Evolutionary conservation across 2,888 invertebrate genomes (phyloP).

Genomic region (Cotesia congregata): DNA sequence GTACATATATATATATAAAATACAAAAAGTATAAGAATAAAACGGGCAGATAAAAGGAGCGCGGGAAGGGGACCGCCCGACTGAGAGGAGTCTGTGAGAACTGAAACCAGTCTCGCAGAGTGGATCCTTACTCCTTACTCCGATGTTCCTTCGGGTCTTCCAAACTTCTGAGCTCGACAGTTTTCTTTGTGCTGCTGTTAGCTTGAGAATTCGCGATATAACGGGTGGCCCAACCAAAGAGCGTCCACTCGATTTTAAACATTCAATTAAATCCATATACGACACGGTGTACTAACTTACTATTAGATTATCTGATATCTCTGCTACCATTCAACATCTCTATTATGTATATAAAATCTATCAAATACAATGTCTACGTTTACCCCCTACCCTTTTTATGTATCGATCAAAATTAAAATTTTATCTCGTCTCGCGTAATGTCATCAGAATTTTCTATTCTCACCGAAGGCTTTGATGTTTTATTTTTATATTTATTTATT

Average conservation of each 20-base stretch:
- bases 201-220: conserved; percentile 45
- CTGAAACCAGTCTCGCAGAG: conserved; percentile 53
- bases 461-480: conserved; percentile 28
- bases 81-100: conserved; percentile 51
- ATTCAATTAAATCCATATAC: neutral
- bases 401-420: neutral
- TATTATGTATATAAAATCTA: too few relatives aligned
- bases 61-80: conserved; percentile 28
- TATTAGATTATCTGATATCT: too few relatives aligned
- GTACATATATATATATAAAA: conserved; percentile 15
- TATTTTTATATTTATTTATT: conserved; percentile 16
- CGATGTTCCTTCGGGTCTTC: conserved; percentile 41
- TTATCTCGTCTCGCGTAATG: neutral
- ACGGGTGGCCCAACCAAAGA: conserved; percentile 42
- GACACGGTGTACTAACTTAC: neutral
- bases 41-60: conserved; percentile 29
- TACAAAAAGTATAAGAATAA: conserved; percentile 19
- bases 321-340: too few relatives aligned
- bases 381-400: too few relatives aligned
- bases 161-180: conserved; percentile 50
- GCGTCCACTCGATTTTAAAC: neutral
- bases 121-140: conserved; percentile 46
- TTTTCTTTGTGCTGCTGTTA: conserved; percentile 51
- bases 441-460: conserved; percentile 11
- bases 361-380: too few relatives aligned